Base-by-base conservation (phyloP, 2,888 invertebrate genomes). In the Charanyca ferruginea region DNA sequence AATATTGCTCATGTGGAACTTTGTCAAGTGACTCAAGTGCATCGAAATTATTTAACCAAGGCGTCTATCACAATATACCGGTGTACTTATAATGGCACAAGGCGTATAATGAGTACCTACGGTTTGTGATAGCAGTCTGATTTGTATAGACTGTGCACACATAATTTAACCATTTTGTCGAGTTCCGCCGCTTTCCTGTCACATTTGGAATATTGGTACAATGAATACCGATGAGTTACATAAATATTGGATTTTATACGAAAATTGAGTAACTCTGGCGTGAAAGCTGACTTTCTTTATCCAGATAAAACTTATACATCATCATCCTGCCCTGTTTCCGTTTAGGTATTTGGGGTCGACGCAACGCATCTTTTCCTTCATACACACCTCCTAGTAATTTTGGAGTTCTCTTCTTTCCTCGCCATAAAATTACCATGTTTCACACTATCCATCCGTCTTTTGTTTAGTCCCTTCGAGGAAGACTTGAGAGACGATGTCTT, bases 121-220 rank as follows among this genome's bases (percentile, higher is more conserved):
- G 59, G 35, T 51, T 66, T 44, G 66, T 60, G 42, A 60, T 67
- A 67, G 67, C 51, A 67, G 44, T 67, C 51, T 60, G 59, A 68
- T 61, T 62, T 68, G 48, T 62, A 59, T 62, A 22, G 32, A 20
- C 52, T 48, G 25, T 35, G 52, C 68, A 62, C 42, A 68, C 42
- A 67, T 68, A 53, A 68, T 62, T 68, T 68, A 68, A 35, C 18
- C 25, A 52, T 68, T 68, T 61, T 68, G 47, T 68, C 41, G 68
- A 61, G 52, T 53, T 41, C 11, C 20, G 6, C 9, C 11, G 48
- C 47, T 68, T 68, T 62, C 32, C 47, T 53, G 68, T 62, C 53
- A 53, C 48, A 42, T 68, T 68, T 53, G 47, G 48, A 53, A 68
- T 68, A 62, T 68, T 68, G 62, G 67, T 67, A 51, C 51, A 51